Evolutionary conservation across 2,888 invertebrate species (phyloP), one percentile per base, ranked within the genome.

Genomic region (Noctua pronuba): DNA sequence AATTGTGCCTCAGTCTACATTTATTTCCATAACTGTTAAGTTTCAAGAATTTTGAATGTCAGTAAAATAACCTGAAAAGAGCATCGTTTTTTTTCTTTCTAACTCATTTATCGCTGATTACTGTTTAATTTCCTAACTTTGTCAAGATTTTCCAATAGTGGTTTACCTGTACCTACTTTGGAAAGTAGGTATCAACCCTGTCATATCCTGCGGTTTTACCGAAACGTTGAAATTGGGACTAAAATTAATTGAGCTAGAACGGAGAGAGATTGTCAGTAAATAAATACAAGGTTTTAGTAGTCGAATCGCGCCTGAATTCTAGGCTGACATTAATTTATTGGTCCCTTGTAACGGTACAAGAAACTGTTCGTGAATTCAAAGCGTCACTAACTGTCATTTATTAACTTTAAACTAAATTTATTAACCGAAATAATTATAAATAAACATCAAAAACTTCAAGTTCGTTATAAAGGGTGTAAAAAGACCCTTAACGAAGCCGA

Each of bases 291-390:
- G 58, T 77, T 86, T 86, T 86, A 79, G 86, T 79, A 89, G 84
- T 86, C 80, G 65, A 81, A 86, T 86, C 77, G 75, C 76, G 83
- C 71, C 72, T 68, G 76, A 85, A 86, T 49, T 85, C 72, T 78
- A 73, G 78, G 68, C 77, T 79, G 86, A 89, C 88, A 87, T 86
- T 88, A 88, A 91, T 91, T 91, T 84, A 85, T 79, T 79, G 75
- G 80, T 66, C 64, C 70, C 76, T 89, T 89, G 88, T 87, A 85
- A 89, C 84, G 87, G 88, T 87, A 75, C 68, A 80, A 80, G 86
- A 66, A 62, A 73, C 46, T 46, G 31, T 69, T 65, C 7, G 52
- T 60, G 70, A 84, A 65, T 28, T n/a, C 18, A n/a, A 65, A 80
- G 18, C 38, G 60, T 35, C 38, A 62, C 21, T 68, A 69, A 11